phyloP scores from a whole-genome alignment of 1,140 invertebrate genomes.

The Apis florea region DNA sequence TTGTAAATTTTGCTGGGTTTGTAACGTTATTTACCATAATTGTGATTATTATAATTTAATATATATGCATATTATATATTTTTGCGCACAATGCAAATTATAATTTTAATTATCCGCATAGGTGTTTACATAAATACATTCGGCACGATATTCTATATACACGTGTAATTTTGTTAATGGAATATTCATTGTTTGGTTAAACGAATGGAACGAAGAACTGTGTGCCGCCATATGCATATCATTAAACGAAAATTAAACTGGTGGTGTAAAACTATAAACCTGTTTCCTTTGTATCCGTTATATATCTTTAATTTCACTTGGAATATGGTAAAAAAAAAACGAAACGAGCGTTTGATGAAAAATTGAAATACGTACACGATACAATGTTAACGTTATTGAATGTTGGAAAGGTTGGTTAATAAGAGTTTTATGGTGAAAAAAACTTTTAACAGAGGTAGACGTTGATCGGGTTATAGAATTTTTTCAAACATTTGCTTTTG shows the following conservation, averaged over 20 bases:
- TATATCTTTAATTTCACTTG: background rate
- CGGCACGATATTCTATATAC: background rate
- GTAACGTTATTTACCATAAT: background rate
- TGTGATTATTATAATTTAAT: background rate
- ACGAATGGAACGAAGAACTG: background rate
- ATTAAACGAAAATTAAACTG: background rate
- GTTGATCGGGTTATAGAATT: constrained; percentile 8
- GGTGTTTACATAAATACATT: background rate
- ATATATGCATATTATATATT: background rate
- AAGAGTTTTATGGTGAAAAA: background rate
- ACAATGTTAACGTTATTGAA: too few species aligned
- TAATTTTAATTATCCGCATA: background rate
- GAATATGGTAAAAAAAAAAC: background rate
- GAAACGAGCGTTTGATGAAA: too few species aligned
- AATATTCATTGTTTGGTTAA: background rate
- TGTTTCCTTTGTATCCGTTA: background rate
- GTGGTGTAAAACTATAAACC: background rate
- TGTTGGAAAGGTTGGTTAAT: background rate
- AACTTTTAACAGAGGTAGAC: background rate
- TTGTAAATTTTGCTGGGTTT: background rate
- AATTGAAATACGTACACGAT: too few species aligned
- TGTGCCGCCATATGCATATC: too few species aligned
- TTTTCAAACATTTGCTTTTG: background rate
- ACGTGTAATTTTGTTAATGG: background rate
- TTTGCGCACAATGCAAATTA: background rate